Percentiles rank a stretch among this genome's conserved stretches.
Conservation (phyloP, 2,797 vertebrate species). For the Gymnothorax javanicus region DNA sequence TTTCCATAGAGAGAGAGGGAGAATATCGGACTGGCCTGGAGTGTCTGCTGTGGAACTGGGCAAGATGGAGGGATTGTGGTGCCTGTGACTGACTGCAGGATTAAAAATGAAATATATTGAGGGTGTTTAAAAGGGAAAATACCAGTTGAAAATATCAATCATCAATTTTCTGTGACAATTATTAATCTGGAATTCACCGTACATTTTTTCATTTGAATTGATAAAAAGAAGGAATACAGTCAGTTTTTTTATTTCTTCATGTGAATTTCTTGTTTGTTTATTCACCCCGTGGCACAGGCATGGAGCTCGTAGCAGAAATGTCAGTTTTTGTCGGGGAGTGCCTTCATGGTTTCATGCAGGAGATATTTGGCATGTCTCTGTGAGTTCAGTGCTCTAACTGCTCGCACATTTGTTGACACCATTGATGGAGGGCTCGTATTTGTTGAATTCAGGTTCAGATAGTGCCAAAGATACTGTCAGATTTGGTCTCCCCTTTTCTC, state of each 20-base stretch:
- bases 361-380: conserved; percentile 10
- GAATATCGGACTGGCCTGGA: conserved; percentile 50
- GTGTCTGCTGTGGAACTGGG: conserved; percentile 24
- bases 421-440: background rate
- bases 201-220: background rate
- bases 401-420: background rate
- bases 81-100: conserved; percentile 5
- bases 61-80: conserved; percentile 32
- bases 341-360: background rate
- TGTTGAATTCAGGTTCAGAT: conserved; percentile 14
- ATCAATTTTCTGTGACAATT: background rate
- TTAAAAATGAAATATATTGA: background rate
- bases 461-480: conserved; percentile 36
- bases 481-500: no score
- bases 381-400: conserved; percentile 27
- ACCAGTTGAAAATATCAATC: background rate
- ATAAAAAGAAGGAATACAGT: background rate
- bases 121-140: conserved; percentile 42
- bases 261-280: background rate
- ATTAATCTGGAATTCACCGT: background rate
- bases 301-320: conserved; percentile 44
- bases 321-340: conserved; percentile 44
- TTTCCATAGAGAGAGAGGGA: conserved; percentile 55
- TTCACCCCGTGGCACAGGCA: conserved; percentile 49
- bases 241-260: background rate